Evolutionary conservation across 2,113 vertebrate species (phyloP).

Genomic region (Nycticorax nycticorax): DNA sequence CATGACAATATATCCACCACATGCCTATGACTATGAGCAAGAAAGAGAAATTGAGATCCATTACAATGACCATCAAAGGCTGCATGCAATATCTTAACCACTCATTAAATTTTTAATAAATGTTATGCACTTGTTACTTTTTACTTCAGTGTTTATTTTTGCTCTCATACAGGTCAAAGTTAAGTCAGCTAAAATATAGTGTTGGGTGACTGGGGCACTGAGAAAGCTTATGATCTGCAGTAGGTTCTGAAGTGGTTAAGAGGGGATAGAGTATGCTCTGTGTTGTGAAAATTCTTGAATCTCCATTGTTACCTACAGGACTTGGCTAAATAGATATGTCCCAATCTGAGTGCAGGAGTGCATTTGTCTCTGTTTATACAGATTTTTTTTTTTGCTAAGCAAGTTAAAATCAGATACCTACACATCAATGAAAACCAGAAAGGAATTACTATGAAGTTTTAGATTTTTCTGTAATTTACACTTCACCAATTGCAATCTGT

Average conservation of each 20-base stretch:
- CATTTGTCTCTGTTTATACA: not conserved
- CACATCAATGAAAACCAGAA: not conserved
- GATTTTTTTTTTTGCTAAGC: not conserved
- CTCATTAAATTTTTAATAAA: not conserved
- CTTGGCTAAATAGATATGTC: not conserved
- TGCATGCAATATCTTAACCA: not conserved
- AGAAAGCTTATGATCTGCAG: not conserved
- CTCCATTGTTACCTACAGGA: not conserved
- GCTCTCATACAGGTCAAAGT: not conserved
- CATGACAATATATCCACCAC: not conserved
- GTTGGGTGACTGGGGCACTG: not conserved
- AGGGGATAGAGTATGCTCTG: accelerated
- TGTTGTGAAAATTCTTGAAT: not conserved
- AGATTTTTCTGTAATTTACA: not conserved
- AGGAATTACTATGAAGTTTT: not conserved
- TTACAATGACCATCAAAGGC: not conserved
- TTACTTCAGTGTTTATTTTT: not conserved
- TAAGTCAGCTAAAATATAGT: not conserved
- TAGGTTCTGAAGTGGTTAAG: not conserved
- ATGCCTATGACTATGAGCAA: not conserved
- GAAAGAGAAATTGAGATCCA: not conserved
- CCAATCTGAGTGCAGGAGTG: not conserved
- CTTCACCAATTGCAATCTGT: not conserved
- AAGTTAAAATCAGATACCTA: not conserved
- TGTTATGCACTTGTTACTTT: not conserved